Percentiles rank a stretch among this genome's conserved stretches.
These are phyloP conservation scores for Atrina japonica DNA, from an alignment of 2,888 invertebrate genomes.

Conservation along the genomic window DNA sequence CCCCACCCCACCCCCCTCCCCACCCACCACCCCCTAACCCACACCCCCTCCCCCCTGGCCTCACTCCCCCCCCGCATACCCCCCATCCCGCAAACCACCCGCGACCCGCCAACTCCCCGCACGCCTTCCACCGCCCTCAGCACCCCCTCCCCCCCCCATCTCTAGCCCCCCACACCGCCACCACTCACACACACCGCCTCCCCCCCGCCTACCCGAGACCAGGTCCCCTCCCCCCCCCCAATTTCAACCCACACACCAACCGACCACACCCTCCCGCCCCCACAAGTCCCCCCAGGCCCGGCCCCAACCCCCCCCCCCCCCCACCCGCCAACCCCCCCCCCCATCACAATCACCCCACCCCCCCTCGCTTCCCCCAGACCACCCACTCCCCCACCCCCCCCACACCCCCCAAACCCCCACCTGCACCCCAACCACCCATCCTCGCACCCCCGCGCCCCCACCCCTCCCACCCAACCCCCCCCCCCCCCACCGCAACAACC, in stretches of 20 bases:
- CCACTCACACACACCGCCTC: slow-evolving; percentile 1
- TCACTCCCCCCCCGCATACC: too few relatives aligned
- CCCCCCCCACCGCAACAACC: too few relatives aligned
- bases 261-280: too few relatives aligned
- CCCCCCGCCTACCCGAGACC: background rate
- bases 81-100: background rate
- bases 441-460: too few relatives aligned
- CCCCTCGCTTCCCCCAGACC: background rate
- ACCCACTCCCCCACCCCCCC: background rate
- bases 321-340: background rate
- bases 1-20: background rate
- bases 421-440: too few relatives aligned
- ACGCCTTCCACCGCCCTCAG: slow-evolving; percentile 14
- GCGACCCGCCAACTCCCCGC: slow-evolving; percentile 10
- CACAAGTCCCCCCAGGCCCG: background rate
- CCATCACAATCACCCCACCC: background rate
- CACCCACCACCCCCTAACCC: background rate
- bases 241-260: too few relatives aligned
- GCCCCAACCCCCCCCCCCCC: background rate
- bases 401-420: background rate
- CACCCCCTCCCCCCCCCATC: slow-evolving; percentile 5
- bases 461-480: too few relatives aligned
- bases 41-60: background rate
- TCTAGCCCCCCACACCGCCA: too few relatives aligned
- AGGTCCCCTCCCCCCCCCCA: background rate